A percentile compares a stretch with the other conserved stretches of the same genome.
Evolutionary conservation across 2,888 invertebrate species (phyloP).

Genomic region (Stenolophus ochropezus): DNA sequence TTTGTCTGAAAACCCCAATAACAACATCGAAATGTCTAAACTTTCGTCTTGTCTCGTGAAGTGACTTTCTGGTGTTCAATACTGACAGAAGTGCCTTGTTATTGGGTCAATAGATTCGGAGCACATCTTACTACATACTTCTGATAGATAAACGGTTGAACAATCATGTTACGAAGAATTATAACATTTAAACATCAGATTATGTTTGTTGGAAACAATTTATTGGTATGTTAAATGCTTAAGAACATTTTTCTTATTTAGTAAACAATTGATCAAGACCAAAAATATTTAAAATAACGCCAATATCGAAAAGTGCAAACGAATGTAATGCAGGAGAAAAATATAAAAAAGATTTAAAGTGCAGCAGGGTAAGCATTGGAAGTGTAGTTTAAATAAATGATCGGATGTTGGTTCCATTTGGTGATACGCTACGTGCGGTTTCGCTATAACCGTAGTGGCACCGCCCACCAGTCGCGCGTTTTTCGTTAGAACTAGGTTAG

Average conservation of each 20-base stretch:
- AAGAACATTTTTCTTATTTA: too few relatives aligned
- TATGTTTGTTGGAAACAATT: too few relatives aligned
- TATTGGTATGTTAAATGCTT: not conserved
- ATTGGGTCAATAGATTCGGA: constrained; percentile 23
- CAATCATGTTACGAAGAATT: constrained; percentile 10
- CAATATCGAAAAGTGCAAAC: too few relatives aligned
- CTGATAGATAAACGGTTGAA: not conserved
- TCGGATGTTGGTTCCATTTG: constrained; percentile 18
- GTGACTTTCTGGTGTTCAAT: constrained; percentile 7
- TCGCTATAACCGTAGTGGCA: constrained; percentile 23
- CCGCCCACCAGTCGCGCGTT: constrained; percentile 47
- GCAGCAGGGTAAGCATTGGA: not conserved
- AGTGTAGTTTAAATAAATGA: not conserved
- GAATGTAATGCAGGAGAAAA: too few relatives aligned
- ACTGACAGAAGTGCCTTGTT: not conserved
- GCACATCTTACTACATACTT: not conserved
- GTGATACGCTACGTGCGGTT: constrained; percentile 9
- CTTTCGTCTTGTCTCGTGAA: constrained; percentile 17
- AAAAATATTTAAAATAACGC: too few relatives aligned
- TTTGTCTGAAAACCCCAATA: constrained; percentile 21
- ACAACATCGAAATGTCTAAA: constrained; percentile 11
- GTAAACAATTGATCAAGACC: too few relatives aligned
- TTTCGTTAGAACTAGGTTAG: constrained; percentile 58
- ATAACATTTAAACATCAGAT: too few relatives aligned
- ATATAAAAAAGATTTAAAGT: not conserved